A percentile compares a stretch with the other conserved stretches of the same genome.
Evolutionary conservation across 2,888 invertebrate genomes (phyloP).

Genomic region (Cataglyphis livida): DNA sequence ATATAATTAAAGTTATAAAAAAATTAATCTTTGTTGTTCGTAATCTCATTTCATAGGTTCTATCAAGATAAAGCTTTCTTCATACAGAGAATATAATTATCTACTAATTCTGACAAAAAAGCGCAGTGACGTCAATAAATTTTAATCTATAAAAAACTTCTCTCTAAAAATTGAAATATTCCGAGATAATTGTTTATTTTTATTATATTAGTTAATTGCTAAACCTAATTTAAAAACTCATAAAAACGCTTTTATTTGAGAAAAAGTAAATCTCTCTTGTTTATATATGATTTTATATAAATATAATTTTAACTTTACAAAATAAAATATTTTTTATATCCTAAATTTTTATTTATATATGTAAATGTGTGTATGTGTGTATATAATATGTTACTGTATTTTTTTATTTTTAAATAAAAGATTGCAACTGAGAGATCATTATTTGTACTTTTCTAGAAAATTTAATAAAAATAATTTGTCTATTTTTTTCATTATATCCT

Average conservation of each 20-base stretch:
- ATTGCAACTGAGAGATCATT: too few relatives aligned
- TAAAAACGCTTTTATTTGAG: background rate
- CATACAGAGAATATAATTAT: background rate
- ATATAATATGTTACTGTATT: too few relatives aligned
- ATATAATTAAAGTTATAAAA: background rate
- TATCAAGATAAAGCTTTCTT: background rate
- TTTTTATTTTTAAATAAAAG: background rate
- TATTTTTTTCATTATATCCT: background rate
- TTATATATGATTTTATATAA: background rate
- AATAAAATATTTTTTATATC: background rate
- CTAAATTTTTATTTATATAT: too few relatives aligned
- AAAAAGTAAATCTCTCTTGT: background rate
- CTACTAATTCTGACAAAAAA: background rate
- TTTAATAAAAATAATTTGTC: background rate
- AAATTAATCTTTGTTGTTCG: background rate
- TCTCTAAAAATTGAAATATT: background rate
- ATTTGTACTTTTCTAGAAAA: background rate
- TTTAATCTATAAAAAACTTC: background rate
- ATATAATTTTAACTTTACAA: background rate
- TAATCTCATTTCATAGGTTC: background rate
- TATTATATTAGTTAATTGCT: background rate
- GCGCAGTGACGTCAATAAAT: background rate
- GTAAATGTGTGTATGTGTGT: background rate
- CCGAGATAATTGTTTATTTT: background rate
- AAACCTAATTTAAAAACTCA: background rate